A percentile compares a stretch with the other conserved stretches of the same genome.
Evolutionary conservation across 2,797 vertebrate genomes (phyloP).

Genomic region (Novumbra hubbsi): DNA sequence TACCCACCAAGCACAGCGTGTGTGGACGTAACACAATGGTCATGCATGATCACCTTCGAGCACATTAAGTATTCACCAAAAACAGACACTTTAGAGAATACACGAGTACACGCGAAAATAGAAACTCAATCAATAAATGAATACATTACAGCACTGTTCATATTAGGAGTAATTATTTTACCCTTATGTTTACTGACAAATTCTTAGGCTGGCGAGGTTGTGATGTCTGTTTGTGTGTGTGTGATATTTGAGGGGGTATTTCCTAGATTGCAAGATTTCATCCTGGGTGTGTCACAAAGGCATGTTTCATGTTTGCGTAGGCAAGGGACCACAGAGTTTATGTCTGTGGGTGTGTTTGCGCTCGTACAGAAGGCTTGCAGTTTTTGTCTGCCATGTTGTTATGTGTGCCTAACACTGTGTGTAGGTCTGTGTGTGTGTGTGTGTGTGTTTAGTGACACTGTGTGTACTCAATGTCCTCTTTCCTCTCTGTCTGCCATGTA

Average conservation of each 20-base stretch:
- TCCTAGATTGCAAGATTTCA: neutral
- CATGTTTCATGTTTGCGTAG: neutral
- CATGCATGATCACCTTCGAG: neutral
- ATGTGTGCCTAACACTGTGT: slow-evolving; percentile 1
- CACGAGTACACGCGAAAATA: no score
- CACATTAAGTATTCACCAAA: no score
- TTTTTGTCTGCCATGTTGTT: neutral
- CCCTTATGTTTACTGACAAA: neutral
- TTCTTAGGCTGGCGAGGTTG: no score
- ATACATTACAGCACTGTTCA: no score
- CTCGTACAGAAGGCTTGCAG: neutral
- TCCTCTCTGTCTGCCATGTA: neutral
- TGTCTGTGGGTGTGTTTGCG: slow-evolving; percentile 1
- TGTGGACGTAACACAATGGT: neutral
- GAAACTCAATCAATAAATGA: no score
- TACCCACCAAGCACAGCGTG: no score
- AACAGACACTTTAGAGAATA: no score
- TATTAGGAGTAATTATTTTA: no score
- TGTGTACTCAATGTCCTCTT: neutral
- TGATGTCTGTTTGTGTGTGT: neutral
- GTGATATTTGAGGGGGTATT: neutral
- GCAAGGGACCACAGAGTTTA: slow-evolving; percentile 1
- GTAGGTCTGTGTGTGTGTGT: slow-evolving; percentile 1
- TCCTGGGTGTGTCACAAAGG: neutral
- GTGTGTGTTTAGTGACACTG: slow-evolving; percentile 1